Evolutionary conservation across 2,888 invertebrate genomes (phyloP).

Genomic region (Dorcus parallelipipedus): DNA sequence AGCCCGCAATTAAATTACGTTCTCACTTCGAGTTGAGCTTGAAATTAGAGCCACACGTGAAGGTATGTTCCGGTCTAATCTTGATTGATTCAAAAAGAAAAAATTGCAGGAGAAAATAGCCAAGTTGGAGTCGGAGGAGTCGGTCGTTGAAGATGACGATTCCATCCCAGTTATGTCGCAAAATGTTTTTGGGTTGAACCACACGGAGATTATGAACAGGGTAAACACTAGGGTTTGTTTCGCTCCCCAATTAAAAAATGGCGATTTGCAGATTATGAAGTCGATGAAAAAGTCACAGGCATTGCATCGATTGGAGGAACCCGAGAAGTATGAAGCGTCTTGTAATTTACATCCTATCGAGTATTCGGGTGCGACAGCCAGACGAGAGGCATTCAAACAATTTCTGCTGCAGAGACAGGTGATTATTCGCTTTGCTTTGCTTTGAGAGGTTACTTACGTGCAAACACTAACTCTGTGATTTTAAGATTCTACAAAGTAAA

Average conservation of each 20-base stretch:
- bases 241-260: not conserved
- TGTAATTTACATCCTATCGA: conserved; percentile 33
- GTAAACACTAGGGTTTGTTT: too few species aligned
- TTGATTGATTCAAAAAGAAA: not conserved
- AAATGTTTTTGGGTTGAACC: conserved; percentile 68
- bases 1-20: conserved; percentile 39
- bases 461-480: too few species aligned
- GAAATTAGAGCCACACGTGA: conserved; percentile 52
- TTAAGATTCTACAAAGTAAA: too few species aligned
- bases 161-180: conserved; percentile 66
- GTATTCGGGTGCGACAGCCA: conserved; percentile 38
- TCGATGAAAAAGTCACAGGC: conserved; percentile 40
- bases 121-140: conserved; percentile 28
- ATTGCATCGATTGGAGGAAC: conserved; percentile 25
- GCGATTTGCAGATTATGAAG: conserved; percentile 36
- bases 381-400: conserved; percentile 54
- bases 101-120: conserved; percentile 24
- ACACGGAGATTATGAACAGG: conserved; percentile 58
- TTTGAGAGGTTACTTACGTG: too few species aligned
- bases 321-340: conserved; percentile 3
- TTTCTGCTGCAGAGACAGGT: conserved; percentile 57
- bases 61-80: conserved; percentile 39
- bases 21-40: conserved; percentile 48
- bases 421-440: not conserved
- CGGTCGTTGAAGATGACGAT: conserved; percentile 29